Evolutionary conservation across 2,888 invertebrate genomes (phyloP), one percentile per base, ranked within the genome.

Genomic region (Dermolepida albohirtum): DNA sequence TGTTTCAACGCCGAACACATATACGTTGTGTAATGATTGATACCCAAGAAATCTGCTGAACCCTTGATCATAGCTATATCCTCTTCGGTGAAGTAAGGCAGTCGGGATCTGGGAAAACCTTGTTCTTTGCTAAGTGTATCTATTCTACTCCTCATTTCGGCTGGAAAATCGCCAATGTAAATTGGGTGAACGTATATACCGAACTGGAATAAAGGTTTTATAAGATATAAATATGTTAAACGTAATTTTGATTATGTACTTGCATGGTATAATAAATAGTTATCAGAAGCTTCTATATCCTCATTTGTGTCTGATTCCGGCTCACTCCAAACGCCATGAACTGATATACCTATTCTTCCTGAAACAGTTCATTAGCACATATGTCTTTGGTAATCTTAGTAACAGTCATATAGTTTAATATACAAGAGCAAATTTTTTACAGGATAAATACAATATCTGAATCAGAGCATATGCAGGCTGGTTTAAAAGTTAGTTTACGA

Each of bases 21-120:
- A 5, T 7, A 83, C 0, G 89, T 85, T 0, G 92, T 89, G 78
- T 94, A 95, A 68, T 90, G 87, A 78, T 94, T 94, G n/a, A 93
- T 78, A 0, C 92, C 92, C 62, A 94, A 84, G 80, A 90, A 92
- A 78, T 95, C 93, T 0, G 86, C 85, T 0, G 91, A 88, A 0
- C 87, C 89, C 41, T 81, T 82, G 17, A 93, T 86, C 65, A 84
- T 82, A 8, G 82, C 78, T 7, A 90, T 84, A 83, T 92, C 91
- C 16, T 87, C 84, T 0, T 76, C 44, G 0, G 88, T 89, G 76
- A 91, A 90, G 66, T 76, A 77, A 0, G 91, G 91, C 1, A 92
- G 83, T 10, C 91, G 86, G 0, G 91, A 90, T 16, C 85, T 82
- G 0, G 81, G 77, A 72, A 85, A 89, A 6, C 88, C 87, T 79